Conservation (phyloP, 2,888 invertebrate species). For the Therioaphis trifolii region DNA sequence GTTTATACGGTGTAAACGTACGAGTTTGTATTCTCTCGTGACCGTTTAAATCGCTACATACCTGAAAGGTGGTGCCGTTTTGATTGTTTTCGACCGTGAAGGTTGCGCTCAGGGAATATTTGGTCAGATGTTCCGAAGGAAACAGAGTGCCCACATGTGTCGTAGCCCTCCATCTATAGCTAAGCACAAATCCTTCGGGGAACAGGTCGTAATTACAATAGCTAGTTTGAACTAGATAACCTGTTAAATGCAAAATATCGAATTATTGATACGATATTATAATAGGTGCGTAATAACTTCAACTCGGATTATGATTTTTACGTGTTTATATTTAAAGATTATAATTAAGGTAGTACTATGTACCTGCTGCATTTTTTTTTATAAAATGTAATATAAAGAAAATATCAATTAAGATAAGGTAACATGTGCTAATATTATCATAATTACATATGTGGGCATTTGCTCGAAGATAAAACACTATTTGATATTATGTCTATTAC, state of each 20-base stretch:
- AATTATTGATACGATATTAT: background rate
- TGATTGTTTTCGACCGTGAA: slow-evolving; percentile 64
- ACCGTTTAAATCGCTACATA: slow-evolving; percentile 13
- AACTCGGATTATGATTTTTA: too few species aligned
- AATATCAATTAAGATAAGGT: too few species aligned
- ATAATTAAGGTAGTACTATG: too few species aligned
- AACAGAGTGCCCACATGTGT: slow-evolving; percentile 65
- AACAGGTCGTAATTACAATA: slow-evolving; percentile 62
- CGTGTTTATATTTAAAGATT: too few species aligned
- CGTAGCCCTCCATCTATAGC: slow-evolving; percentile 65
- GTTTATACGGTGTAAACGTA: too few species aligned
- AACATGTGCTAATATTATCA: too few species aligned
- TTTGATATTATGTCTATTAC: too few species aligned
- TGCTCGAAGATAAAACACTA: too few species aligned
- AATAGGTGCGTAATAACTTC: too few species aligned
- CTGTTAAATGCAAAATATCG: background rate
- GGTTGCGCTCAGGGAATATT: slow-evolving; percentile 64
- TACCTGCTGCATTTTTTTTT: too few species aligned
- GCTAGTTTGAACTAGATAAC: slow-evolving; percentile 30
- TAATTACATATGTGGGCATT: too few species aligned
- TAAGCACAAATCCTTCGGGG: slow-evolving; percentile 64
- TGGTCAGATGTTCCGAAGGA: slow-evolving; percentile 64
- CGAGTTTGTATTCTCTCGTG: background rate
- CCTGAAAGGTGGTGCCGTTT: slow-evolving; percentile 64
- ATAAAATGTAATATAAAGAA: too few species aligned